Conservation (phyloP, 2,888 invertebrate genomes). For the Hypena proboscidalis region DNA sequence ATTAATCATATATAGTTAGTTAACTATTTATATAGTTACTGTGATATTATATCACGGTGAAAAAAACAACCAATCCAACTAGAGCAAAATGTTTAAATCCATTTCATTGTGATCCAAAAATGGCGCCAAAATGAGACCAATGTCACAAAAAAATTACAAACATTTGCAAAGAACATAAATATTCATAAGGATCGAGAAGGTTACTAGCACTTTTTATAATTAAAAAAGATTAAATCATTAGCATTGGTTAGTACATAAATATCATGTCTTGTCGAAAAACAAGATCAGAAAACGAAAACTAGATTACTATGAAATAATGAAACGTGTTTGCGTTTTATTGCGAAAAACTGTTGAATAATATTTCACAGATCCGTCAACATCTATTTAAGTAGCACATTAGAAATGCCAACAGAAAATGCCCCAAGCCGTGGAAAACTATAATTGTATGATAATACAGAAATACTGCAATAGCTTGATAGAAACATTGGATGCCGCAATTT, state of each 20-base stretch:
- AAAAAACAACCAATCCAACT: too few relatives aligned
- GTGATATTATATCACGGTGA: too few relatives aligned
- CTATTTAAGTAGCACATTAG: conserved; percentile 23
- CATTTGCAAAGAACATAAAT: too few relatives aligned
- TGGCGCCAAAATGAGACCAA: too few relatives aligned
- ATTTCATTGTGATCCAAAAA: too few relatives aligned
- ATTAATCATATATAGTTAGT: too few relatives aligned
- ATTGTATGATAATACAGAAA: conserved; percentile 42
- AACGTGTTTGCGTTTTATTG: conserved; percentile 26
- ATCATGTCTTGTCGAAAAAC: conserved; percentile 16
- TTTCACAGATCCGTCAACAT: conserved; percentile 26
- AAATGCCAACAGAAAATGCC: conserved; percentile 19
- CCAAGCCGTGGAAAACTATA: conserved; percentile 36
- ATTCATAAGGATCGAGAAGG: not conserved
- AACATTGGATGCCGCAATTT: conserved; percentile 53
- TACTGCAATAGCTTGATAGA: conserved; percentile 38
- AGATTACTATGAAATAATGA: conserved; percentile 29
- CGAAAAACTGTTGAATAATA: conserved; percentile 26
- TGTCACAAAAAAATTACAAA: too few relatives aligned
- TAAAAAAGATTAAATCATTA: conserved; percentile 5
- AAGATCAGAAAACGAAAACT: conserved; percentile 28
- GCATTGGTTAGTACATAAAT: conserved; percentile 19
- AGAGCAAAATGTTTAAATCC: too few relatives aligned
- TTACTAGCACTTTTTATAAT: not conserved
- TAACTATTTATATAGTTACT: too few relatives aligned